Evolutionary conservation across 92 coral and sea anemone species (phyloP).

Genomic region (Zoanthus gigantus): DNA sequence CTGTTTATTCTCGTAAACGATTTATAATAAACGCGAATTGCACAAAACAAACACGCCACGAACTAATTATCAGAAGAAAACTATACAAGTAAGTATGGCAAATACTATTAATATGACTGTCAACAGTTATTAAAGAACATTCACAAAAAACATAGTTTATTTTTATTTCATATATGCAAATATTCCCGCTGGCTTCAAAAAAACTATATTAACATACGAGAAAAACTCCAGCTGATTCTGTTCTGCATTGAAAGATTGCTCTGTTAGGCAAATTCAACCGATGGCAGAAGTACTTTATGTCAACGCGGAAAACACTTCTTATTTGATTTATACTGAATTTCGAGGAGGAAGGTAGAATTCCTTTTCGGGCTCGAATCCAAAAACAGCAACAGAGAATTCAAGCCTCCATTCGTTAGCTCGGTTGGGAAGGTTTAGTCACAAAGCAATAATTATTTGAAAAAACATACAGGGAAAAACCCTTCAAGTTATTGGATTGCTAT

Average conservation of each 20-base stretch:
- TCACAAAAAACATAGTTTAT: not conserved
- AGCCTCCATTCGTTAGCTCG: constrained; percentile 22
- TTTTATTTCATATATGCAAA: not conserved
- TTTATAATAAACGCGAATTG: too few relatives aligned
- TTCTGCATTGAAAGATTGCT: constrained; percentile 13
- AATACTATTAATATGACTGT: not conserved
- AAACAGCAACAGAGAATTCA: constrained; percentile 34
- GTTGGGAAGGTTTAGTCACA: constrained; percentile 30
- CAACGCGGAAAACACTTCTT: not conserved
- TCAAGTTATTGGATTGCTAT: not conserved
- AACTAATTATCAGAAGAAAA: too few relatives aligned
- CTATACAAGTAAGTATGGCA: not conserved
- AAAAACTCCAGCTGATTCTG: constrained; percentile 16
- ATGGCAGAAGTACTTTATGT: not conserved
- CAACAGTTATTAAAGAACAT: not conserved
- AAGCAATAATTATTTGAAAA: not conserved
- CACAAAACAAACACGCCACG: too few relatives aligned
- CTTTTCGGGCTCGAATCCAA: constrained; percentile 7
- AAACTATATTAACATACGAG: not conserved
- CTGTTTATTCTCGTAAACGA: too few relatives aligned
- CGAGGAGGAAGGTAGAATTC: not conserved
- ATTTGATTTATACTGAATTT: not conserved
- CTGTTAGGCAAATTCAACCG: constrained; percentile 5
- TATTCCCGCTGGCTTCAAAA: constrained; percentile 1
- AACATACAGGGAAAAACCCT: not conserved